Base-by-base conservation (phyloP, 2,113 vertebrate species). In the Takifugu bimaculatus region DNA sequence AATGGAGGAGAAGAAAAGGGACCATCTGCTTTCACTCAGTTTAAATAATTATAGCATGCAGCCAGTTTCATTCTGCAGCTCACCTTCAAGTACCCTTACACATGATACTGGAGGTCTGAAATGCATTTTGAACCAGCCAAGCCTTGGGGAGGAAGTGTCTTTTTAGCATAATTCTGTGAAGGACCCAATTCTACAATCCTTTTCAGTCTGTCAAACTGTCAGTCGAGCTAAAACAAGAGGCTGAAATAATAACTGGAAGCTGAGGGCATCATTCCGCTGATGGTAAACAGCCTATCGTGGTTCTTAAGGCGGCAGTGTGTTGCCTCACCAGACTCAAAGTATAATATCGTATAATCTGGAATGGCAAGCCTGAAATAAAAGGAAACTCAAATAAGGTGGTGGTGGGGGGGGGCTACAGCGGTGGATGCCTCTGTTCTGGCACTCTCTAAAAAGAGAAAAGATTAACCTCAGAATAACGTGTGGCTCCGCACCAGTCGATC, bases 201-300 rank as follows among this genome's bases (percentile, higher is more conserved):
- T 65, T 87, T 81, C 66, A 72, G 69, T 75, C 74, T 80, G 76
- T 76, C 73, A 72, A 70, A 54, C 73, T 78, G 82, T 63, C 78
- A 80, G 65, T 56, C 61, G 27, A 9, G 28, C 26, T 52, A 57
- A 55, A 75, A 51, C 14, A 26, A 56, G 45, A 27, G 27, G 50
- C 28, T 35, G 26, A 44, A 45, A 60, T 35, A 15, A 43, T 48
- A 54, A 63, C 69, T 26, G 35, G 64, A 68, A 65, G 57, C 53
- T 48, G 62, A 68, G 32, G 13, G 55, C 13, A 47, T 71, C 0
- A 12, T 72, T 47, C 63, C 43, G 42, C 54, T 62, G 63, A 57
- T 58, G 67, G 64, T 15, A 50, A 65, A 70, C 52, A 54, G 44
- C n/a, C 55, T 67, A 32, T 68, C 63, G 63, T 29, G 72, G 49